Evolutionary conservation across 2,888 invertebrate genomes (phyloP), one percentile per base, ranked within the genome.

Genomic region (Synanthedon andrenaeformis): DNA sequence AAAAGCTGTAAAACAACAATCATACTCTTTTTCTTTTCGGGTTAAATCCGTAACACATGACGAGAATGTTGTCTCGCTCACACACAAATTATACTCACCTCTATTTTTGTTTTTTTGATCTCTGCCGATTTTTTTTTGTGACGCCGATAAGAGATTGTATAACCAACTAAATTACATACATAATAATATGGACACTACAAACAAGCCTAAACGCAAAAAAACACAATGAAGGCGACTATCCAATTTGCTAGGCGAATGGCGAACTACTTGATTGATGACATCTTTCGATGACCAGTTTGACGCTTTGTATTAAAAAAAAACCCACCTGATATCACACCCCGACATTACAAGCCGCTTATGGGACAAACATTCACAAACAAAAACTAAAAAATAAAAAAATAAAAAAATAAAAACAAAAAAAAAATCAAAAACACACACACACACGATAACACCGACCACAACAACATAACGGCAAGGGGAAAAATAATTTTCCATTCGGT

Each of bases 161-260:
- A 63, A 63, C 64, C 69, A 17, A 66, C 74, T 80, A 77, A 74
- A 74, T 35, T 78, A 82, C 79, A 82, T 56, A 23, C 23, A 23
- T 1, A 5, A 23, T 23, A 23, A 69, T 72, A 73, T 63, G 68
- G 77, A 79, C 75, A 76, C 83, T 83, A 83, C 85, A 77, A 74
- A 28, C 79, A 86, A 86, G 86, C 86, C 86, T 85, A 83, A 76
- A 86, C 81, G 85, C 86, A 86, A 85, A 78, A 72, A 70, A 85
- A 84, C 74, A 82, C 79, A 84, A 72, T 64, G 70, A 75, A 81
- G 79, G 80, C 82, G 70, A 69, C 59, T 66, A 64, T 74, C 69
- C 70, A 75, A 74, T 23, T 66, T 62, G 64, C 80, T 81, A 79
- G 70, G 80, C 82, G 79, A 66, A 48, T 28, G 78, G 74, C 53